Evolutionary conservation across 2,888 invertebrate genomes (phyloP).

Genomic region (Protonemura montana): DNA sequence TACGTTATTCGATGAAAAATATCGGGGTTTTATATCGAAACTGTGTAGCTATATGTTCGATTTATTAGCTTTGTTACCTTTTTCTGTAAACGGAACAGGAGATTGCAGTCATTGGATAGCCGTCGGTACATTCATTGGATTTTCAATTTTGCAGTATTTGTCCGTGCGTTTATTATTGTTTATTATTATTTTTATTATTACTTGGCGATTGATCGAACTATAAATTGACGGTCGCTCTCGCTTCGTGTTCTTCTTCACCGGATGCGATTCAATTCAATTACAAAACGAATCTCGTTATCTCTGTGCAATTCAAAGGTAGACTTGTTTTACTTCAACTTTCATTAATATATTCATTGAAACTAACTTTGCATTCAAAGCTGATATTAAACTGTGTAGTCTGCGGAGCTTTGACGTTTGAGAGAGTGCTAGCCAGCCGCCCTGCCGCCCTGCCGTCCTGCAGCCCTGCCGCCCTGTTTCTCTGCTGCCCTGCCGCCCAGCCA

Average conservation of each 20-base stretch:
- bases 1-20: not conserved
- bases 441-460: not conserved
- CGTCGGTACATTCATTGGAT: not conserved
- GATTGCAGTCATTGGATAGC: not conserved
- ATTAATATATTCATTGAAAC: slow-evolving; percentile 31
- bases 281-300: slow-evolving; percentile 27
- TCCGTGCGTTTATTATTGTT: not conserved
- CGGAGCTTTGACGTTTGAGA: slow-evolving; percentile 22
- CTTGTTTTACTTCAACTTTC: slow-evolving; percentile 27
- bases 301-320: slow-evolving; percentile 24
- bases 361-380: slow-evolving; percentile 29
- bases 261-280: slow-evolving; percentile 27
- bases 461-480: not conserved
- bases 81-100: not conserved
- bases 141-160: no score
- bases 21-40: not conserved
- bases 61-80: not conserved
- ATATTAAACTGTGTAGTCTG: slow-evolving; percentile 18
- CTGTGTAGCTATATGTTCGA: not conserved
- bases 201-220: slow-evolving; percentile 12
- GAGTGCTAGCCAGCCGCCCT: not conserved
- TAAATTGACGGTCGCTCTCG: not conserved
- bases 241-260: not conserved
- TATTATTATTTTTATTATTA: not conserved
- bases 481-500: no score